phyloP scores from a whole-genome alignment of 2,888 invertebrate species.

The Cylindroiulus punctatus region DNA sequence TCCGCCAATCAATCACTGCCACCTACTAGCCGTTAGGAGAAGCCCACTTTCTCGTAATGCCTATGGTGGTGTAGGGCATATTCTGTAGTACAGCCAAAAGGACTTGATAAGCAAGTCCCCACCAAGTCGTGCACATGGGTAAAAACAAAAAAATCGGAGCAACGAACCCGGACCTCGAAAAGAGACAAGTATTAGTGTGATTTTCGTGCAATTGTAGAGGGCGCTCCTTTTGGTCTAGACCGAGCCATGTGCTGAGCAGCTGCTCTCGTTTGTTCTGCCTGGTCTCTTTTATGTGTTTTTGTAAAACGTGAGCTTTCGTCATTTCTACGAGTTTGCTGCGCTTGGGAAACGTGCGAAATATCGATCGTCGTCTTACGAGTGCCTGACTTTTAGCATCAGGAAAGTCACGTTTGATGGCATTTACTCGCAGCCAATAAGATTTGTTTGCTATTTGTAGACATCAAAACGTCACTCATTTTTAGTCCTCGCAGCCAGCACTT shows the following conservation, averaged over 20 bases:
- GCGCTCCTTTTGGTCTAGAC: not conserved
- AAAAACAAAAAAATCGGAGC: no score
- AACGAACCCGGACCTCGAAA: no score
- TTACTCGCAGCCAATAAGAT: slow-evolving; percentile 53
- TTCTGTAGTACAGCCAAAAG: no score
- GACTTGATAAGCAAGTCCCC: no score
- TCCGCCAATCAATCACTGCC: no score
- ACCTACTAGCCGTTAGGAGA: no score
- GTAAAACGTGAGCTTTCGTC: slow-evolving; percentile 31
- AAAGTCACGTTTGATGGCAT: slow-evolving; percentile 50
- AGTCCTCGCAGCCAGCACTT: not conserved
- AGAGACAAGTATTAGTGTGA: no score
- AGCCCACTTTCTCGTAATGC: no score
- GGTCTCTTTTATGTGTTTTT: not conserved
- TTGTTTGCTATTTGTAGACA: slow-evolving; percentile 47
- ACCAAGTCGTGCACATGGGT: no score
- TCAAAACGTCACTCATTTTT: slow-evolving; percentile 51
- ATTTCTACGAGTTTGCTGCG: slow-evolving; percentile 22
- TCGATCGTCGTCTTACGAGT: slow-evolving; percentile 22
- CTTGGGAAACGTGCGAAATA: slow-evolving; percentile 12
- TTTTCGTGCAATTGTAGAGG: not conserved
- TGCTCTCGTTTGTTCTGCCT: not conserved
- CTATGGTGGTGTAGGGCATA: no score
- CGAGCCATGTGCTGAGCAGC: not conserved
- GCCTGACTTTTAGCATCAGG: slow-evolving; percentile 45